Conservation (phyloP, 2,888 invertebrate species). For the Allolobophora icterica region DNA sequence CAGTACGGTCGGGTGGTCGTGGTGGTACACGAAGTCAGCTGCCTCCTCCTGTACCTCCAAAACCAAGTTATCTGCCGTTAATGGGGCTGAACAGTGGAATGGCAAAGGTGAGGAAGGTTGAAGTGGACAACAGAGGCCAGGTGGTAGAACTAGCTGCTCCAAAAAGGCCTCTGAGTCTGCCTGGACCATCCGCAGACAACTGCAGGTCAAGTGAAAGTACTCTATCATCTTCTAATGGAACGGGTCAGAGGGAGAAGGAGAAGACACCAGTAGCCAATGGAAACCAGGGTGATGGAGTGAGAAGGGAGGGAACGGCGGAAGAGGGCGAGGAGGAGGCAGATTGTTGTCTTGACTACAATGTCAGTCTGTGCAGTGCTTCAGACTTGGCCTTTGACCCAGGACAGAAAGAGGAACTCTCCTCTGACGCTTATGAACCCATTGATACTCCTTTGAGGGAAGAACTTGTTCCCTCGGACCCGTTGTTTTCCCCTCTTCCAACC, state of each 20-base stretch:
- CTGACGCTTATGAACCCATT: neutral
- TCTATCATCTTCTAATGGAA: neutral
- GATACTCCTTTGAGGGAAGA: neutral
- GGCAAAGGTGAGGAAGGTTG: neutral
- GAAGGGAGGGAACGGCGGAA: neutral
- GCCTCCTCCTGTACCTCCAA: slow-evolving; percentile 48
- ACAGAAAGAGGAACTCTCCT: neutral
- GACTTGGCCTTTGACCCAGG: slow-evolving; percentile 18
- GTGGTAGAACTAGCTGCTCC: slow-evolving; percentile 17
- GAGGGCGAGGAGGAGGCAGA: neutral
- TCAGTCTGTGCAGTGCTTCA: slow-evolving; percentile 15
- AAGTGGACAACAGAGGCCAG: neutral
- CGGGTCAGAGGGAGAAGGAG: neutral
- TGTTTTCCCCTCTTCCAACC: neutral
- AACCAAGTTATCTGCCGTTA: slow-evolving; percentile 44
- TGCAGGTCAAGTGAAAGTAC: neutral
- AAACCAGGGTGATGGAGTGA: neutral
- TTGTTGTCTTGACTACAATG: slow-evolving; percentile 22
- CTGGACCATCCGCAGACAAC: neutral
- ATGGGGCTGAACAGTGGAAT: neutral
- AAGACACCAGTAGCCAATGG: neutral
- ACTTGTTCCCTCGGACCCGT: neutral
- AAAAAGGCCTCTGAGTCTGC: neutral
- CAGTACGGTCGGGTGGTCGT: neutral
- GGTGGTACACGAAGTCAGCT: neutral